Conservation (phyloP, 2,113 vertebrate genomes). For the Dasyornis broadbenti region DNA sequence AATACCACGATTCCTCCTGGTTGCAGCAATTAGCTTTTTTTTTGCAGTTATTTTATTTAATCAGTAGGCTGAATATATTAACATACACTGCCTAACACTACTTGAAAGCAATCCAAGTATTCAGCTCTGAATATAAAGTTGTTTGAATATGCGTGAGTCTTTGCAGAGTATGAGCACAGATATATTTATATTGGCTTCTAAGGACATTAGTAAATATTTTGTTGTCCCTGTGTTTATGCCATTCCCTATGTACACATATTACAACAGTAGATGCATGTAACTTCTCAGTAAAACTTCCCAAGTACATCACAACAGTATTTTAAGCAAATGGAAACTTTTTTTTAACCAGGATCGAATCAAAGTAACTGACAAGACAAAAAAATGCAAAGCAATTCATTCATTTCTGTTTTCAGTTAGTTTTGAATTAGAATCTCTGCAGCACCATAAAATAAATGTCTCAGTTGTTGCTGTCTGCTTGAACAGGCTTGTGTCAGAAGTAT, state of each 20-base stretch:
- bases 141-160: not conserved
- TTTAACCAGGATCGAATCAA: not conserved
- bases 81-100: conserved; percentile 23
- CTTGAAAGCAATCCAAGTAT: conserved; percentile 42
- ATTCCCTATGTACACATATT: conserved; percentile 4
- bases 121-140: conserved; percentile 28
- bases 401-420: not conserved
- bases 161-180: conserved; percentile 4
- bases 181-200: conserved; percentile 52
- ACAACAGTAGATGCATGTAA: not conserved
- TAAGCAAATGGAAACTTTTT: not conserved
- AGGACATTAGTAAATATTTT: conserved; percentile 46
- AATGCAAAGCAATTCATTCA: not conserved
- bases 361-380: not conserved
- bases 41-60: conserved; percentile 15
- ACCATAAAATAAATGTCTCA: not conserved
- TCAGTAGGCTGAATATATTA: conserved; percentile 46
- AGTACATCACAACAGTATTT: not conserved
- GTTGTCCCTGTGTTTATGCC: conserved; percentile 12
- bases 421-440: not conserved
- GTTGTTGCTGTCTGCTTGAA: not conserved
- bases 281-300: not conserved
- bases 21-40: conserved; percentile 7
- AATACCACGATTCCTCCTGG: not conserved
- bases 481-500: not conserved